Evolutionary conservation across 2,797 vertebrate genomes (phyloP).

Genomic region (Crypturellus tataupa): DNA sequence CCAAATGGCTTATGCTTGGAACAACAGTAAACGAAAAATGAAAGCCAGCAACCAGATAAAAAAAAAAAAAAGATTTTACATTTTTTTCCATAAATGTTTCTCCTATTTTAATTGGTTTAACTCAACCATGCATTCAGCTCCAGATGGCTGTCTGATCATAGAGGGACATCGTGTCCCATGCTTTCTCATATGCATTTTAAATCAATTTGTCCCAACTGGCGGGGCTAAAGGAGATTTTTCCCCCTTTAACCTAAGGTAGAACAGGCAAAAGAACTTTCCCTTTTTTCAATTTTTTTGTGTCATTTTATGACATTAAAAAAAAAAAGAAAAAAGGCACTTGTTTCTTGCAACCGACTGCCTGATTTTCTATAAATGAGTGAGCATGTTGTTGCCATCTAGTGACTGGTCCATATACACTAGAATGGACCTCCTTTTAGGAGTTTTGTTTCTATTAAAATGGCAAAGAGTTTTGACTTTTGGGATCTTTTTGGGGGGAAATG

Average conservation of each 20-base stretch:
- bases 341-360: not conserved
- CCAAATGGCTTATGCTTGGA: conserved; percentile 65
- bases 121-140: not conserved
- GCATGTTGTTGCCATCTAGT: not conserved
- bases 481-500: too few species aligned
- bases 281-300: not conserved
- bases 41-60: not conserved
- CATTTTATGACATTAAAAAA: not conserved
- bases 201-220: not conserved
- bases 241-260: not conserved
- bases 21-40: conserved; percentile 48
- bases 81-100: not conserved
- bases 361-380: not conserved
- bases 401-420: not conserved
- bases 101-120: conserved; percentile 12
- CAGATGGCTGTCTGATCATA: not conserved
- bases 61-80: not conserved
- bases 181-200: not conserved
- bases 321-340: not conserved
- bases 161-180: not conserved
- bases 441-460: not conserved
- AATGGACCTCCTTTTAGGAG: not conserved
- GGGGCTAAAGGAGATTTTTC: not conserved
- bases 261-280: not conserved
- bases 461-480: not conserved